Evolutionary conservation across 2,888 invertebrate species (phyloP), one percentile per base, ranked within the genome.

Genomic region (Diadegma fenestrale): DNA sequence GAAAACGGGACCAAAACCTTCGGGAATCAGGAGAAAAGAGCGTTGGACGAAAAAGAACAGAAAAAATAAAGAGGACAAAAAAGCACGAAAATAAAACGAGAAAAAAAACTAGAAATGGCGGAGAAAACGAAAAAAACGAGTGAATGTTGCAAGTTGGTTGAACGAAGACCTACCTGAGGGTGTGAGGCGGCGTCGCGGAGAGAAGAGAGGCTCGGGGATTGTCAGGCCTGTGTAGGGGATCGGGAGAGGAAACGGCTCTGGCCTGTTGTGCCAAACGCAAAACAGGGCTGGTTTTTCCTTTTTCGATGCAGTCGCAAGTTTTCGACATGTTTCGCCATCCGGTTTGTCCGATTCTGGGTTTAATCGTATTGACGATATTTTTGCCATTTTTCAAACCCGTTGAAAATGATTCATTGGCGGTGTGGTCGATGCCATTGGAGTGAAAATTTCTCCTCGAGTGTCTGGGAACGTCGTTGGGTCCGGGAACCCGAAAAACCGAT

Each of bases 221-320:
- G 87, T 93, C 93, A 87, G 93, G 93, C 90, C 93, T 93, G 88
- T 94, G 94, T 86, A 94, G 92, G 85, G 94, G 93, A 91, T 94
- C 94, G 78, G 94, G 94, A 83, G 94, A 94, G 91, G 94, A 94
- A 2, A 94, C 93, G 80, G 94, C 94, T 86, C 94, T 91, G 79
- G 94, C 92, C 80, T 94, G 94, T 85, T 94, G 92, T 54, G 89
- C 90, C 72, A 94, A 86, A 86, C 90, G 88, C 79, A 93, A 88
- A 64, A 93, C 91, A 41, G 93, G 94, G 51, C 93, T 93, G 12
- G 89, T 91, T 54, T 92, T 90, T 26, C 90, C 91, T 79, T 92
- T 92, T 78, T 93, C 93, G 82, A 93, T 92, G 83, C 91, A 93
- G 76, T 93, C 93, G 87, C 92, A 93, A 37, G 94, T 94, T 81